Evolutionary conservation across 2,113 vertebrate genomes (phyloP).

Genomic region (Pelodiscus sinensis): DNA sequence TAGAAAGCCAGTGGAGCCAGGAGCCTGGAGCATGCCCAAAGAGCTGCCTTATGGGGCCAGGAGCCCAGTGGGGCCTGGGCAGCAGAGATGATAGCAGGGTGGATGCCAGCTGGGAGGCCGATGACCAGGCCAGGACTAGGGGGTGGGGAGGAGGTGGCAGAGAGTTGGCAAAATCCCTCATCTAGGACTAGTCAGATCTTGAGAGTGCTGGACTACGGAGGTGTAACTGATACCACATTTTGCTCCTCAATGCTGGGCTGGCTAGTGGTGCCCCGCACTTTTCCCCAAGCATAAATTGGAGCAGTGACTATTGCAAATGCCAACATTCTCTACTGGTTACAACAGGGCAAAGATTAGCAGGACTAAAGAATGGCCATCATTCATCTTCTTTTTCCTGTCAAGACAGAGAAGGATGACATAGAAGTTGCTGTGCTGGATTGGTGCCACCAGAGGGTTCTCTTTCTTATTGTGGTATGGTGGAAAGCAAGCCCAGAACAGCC

Average conservation of each 20-base stretch:
- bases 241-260: not conserved
- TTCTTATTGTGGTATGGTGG: not conserved
- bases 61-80: too few relatives aligned
- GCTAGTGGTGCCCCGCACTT: not conserved
- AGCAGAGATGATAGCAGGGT: too few relatives aligned
- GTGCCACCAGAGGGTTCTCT: not conserved
- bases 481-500: not conserved
- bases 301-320: constrained; percentile 35
- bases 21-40: too few relatives aligned
- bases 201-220: too few relatives aligned
- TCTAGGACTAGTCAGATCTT: too few relatives aligned
- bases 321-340: constrained; percentile 7
- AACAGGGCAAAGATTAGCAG: not conserved
- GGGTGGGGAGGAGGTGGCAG: too few relatives aligned
- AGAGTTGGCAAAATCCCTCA: too few relatives aligned
- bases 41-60: too few relatives aligned
- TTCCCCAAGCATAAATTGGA: not conserved
- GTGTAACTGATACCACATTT: not conserved
- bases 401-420: constrained; percentile 10
- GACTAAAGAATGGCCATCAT: not conserved
- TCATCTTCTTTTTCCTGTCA: constrained; percentile 18
- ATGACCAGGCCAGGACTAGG: too few relatives aligned
- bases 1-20: too few relatives aligned
- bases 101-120: too few relatives aligned
- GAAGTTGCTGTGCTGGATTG: constrained; percentile 23